Evolutionary conservation across 2,113 vertebrate species (phyloP).

Genomic region (Oceanites oceanicus): DNA sequence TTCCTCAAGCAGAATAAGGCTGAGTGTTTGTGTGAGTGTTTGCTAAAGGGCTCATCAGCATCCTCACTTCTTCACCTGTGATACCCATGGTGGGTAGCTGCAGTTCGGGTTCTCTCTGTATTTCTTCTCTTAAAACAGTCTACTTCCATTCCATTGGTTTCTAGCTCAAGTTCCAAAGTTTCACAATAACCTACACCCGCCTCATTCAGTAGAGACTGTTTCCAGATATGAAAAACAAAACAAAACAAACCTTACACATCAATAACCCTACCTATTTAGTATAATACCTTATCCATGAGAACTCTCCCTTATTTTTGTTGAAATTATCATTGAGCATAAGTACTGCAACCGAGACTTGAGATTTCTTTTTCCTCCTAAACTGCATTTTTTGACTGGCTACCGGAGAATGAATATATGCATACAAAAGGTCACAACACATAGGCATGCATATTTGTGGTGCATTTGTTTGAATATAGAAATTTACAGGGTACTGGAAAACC

Average conservation of each 20-base stretch:
- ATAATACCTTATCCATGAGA: background rate
- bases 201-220: background rate
- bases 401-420: accelerated
- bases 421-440: background rate
- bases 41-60: background rate
- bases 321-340: background rate
- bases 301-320: background rate
- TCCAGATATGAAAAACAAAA: accelerated
- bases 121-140: background rate
- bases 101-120: background rate
- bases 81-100: background rate
- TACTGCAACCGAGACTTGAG: background rate
- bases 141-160: background rate
- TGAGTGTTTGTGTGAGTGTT: background rate
- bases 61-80: background rate
- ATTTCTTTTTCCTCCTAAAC: background rate
- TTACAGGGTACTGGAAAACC: background rate
- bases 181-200: background rate
- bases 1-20: background rate
- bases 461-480: background rate
- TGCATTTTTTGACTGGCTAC: background rate
- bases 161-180: background rate
- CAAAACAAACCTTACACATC: background rate
- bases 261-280: background rate
- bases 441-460: background rate